Evolutionary conservation across 2,113 vertebrate species (phyloP), one percentile per base, ranked within the genome.

Genomic region (Sciurus niger): DNA sequence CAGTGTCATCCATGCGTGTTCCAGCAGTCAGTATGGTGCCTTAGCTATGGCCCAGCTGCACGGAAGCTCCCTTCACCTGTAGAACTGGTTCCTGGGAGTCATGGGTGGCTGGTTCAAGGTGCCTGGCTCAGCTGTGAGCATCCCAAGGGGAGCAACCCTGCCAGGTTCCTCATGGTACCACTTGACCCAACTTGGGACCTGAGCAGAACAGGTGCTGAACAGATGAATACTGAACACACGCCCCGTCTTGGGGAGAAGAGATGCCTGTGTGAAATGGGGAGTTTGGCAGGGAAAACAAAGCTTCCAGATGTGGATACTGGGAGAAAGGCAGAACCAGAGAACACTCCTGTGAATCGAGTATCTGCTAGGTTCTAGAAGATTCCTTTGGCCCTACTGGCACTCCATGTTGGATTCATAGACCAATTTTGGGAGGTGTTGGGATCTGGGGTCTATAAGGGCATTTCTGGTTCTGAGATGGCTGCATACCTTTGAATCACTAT

Each of bases 11-110:
- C 24, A 3, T 3, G 9, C 18, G 87, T 13, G 13, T 25, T 30
- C 43, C 0, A 0, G 43, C 2, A 34, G 34, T 32, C 55, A 17
- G 43, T 37, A 1, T 0, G 2, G 48, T 0, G 4, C 58, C 73
- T 55, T 9, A 6, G 58, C 73, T 43, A 0, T 28, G 34, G 53
- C 4, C 4, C 53, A 28, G 46, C 55, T 14, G 16, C 46, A 1
- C 2, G 28, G 58, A 16, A 8, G 24, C 16, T 37, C 60, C 8
- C 25, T 8, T 18, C 4, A 13, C 37, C 24, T 74, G 84, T 6
- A 63, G 58, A 25, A 43, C 40, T 30, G 13, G 24, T 53, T 43
- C 9, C 18, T 3, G 22, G 43, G 51, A 68, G 13, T 79, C 0
- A 0, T 2, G 6, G 60, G 11, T 28, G 60, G 37, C 43, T 40